Evolutionary conservation across 2,113 vertebrate genomes (phyloP).

Genomic region (Theristicus caerulescens): DNA sequence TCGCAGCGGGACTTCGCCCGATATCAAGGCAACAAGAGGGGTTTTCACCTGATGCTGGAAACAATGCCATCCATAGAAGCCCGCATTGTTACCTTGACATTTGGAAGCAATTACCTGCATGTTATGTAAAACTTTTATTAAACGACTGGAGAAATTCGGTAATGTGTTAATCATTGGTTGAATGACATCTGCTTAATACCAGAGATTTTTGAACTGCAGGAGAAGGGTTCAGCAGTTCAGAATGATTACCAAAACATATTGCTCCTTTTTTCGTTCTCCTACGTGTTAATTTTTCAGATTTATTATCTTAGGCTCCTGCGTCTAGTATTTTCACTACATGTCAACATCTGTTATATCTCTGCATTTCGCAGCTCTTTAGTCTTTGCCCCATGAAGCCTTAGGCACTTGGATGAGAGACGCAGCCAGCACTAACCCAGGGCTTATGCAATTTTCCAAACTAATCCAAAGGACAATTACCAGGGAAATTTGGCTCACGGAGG

Average conservation of each 20-base stretch:
- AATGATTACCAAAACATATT: conserved; percentile 71
- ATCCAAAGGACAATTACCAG: not conserved
- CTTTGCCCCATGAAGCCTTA: not conserved
- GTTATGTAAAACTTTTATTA: conserved; percentile 49
- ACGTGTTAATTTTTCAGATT: conserved; percentile 65
- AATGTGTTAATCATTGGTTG: conserved; percentile 65
- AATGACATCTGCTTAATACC: conserved; percentile 60
- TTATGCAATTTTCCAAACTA: not conserved
- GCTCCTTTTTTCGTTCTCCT: conserved; percentile 33
- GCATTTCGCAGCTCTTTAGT: not conserved
- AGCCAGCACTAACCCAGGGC: not conserved
- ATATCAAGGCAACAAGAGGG: not conserved
- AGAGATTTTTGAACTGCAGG: not conserved
- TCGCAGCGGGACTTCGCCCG: not conserved
- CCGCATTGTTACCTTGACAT: conserved; percentile 53
- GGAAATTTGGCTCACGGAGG: not conserved
- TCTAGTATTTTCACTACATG: not conserved
- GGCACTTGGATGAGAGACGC: not conserved
- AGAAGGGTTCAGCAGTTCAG: conserved; percentile 30
- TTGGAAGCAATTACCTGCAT: conserved; percentile 71
- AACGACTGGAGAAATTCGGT: conserved; percentile 53
- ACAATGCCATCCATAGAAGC: conserved; percentile 41
- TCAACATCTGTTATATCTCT: conserved; percentile 36
- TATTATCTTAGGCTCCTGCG: conserved; percentile 34
- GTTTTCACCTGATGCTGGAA: not conserved